Evolutionary conservation across 1,140 invertebrate species (phyloP).

Genomic region (Dufourea novaeangliae): DNA sequence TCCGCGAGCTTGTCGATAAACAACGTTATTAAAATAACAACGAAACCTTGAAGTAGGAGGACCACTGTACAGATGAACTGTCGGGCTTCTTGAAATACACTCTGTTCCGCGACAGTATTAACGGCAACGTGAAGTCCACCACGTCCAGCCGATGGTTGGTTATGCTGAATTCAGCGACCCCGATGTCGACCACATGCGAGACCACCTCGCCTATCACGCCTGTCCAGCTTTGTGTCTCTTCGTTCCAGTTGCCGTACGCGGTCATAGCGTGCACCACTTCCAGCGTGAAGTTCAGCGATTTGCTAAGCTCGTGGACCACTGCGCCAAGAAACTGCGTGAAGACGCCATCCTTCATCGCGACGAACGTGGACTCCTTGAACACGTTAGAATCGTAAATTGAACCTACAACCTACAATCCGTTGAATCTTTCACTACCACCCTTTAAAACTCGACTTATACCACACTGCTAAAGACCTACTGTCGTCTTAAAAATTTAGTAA

Average conservation of each 20-base stretch:
- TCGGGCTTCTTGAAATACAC: conserved; percentile 63
- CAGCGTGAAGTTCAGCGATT: conserved; percentile 65
- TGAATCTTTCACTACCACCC: background rate
- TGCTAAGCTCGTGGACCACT: conserved; percentile 61
- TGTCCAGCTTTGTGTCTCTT: conserved; percentile 57
- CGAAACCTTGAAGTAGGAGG: conserved; percentile 66
- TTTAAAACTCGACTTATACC: too few relatives aligned
- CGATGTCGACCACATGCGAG: conserved; percentile 58
- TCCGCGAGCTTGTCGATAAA: background rate
- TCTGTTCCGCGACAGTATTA: conserved; percentile 56
- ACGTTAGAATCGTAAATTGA: background rate
- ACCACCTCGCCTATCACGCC: conserved; percentile 66
- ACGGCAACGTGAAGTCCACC: conserved; percentile 70
- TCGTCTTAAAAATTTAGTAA: too few relatives aligned
- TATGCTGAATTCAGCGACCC: conserved; percentile 67
- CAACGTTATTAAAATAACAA: background rate
- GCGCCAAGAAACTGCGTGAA: conserved; percentile 46
- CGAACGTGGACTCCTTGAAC: conserved; percentile 56
- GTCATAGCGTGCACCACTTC: background rate
- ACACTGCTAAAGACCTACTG: too few relatives aligned
- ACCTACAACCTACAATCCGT: background rate
- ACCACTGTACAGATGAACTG: conserved; percentile 60
- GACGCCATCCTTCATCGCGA: conserved; percentile 23
- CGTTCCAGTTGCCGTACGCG: conserved; percentile 58
- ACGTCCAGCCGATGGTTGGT: conserved; percentile 54